Evolutionary conservation across 2,797 vertebrate species (phyloP), one percentile per base, ranked within the genome.

Genomic region (Podarcis lilfordi): DNA sequence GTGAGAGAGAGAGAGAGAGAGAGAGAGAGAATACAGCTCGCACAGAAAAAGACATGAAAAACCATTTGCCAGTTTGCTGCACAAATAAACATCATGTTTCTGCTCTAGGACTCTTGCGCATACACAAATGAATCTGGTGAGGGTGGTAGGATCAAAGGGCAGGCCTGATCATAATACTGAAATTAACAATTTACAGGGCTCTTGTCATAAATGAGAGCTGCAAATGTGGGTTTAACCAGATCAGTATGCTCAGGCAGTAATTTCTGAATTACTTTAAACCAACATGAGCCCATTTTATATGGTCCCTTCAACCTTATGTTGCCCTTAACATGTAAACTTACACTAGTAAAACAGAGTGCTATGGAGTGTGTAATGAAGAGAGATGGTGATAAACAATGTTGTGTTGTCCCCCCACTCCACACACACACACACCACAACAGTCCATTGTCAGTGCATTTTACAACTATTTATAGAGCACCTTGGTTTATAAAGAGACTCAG

Each of bases 211-310:
- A 66, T 35, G 83, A 9, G 83, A 91, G 50, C 50, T 91, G 76
- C 82, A 94, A 92, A 93, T 79, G 76, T 50, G 35, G 27, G 27
- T 90, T 82, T 90, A 92, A 89, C 35, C 69, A 79, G 75, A 86
- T 76, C 75, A 77, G 55, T 32, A 50, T 66, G 86, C 55, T 89
- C 79, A 90, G 82, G n/a, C n/a, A 91, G 61, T 85, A 89, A 81
- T 90, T 91, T 93, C 87, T 92, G 77, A 92, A 94, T 92, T 89
- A 83, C 61, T 92, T 77, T 91, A 91, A 92, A 91, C 87, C 79
- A 92, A 88, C 91, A 92, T 55, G 40, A 91, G 68, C 29, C 4
- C 8, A 74, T 95, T 91, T 89, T 89, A 90, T 89, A 74, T 50
- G 27, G 40, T 90, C 92, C 81, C 87, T 87, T 61, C 87, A 88